Base-by-base conservation (phyloP, 2,888 invertebrate species). In the Ommatoiulus sabulosus region DNA sequence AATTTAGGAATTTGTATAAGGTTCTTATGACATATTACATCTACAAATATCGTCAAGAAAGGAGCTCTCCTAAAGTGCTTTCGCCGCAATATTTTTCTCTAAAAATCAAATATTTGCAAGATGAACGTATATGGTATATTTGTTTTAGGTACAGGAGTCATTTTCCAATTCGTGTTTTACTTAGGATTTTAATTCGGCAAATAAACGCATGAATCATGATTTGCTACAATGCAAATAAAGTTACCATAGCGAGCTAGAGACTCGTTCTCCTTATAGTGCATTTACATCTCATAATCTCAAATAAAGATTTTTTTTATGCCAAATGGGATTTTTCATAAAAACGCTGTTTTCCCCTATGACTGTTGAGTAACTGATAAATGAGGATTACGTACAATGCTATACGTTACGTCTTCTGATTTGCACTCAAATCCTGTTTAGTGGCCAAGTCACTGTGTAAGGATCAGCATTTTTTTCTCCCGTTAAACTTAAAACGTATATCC, bases 261-360 rank as follows among this genome's bases (percentile, higher is more conserved):
- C 72, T 8, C n/a, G 24, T 20, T 72, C 72, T 20, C 3, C 72
- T 72, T 72, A 24, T 24, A 72, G 24, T 72, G 72, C 24, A 72
- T 72, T 72, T 72, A 72, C 72, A 72, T 72, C 72, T 72, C 72
- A 72, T 72, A 72, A 72, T 20, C 72, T 72, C 72, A 72, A 72
- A 24, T 24, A 72, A 72, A 72, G 72, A 72, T 72, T 72, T 72
- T 72, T 72, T 72, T 57, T 15, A 20, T 8, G 20, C 24, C 24
- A 72, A 72, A 72, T 72, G 72, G 24, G 8, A 72, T 72, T 72
- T 72, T 72, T 72, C 20, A 24, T 63, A 24, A 72, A 24, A 72
- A 72, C 8, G 72, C 72, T 6, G 20, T 20, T 17, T 52, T 52
- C 52, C 17, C 52, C 52, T 17, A 12, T 52, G 52, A 52, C 52